These are phyloP conservation scores for Corythornis leucogaster DNA, from an alignment of 2,797 vertebrate genomes.

Conservation along the genomic window DNA sequence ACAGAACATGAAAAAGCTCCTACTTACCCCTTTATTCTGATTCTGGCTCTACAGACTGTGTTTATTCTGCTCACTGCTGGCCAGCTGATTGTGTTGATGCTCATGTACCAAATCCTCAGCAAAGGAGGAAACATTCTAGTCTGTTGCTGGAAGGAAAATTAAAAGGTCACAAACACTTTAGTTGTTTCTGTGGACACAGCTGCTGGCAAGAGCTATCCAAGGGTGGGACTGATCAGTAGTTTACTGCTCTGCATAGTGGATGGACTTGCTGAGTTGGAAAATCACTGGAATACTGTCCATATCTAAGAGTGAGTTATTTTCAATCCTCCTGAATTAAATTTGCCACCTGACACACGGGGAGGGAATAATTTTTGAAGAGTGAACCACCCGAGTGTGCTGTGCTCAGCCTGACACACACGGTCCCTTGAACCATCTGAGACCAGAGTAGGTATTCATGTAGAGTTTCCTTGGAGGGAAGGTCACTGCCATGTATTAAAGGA, in stretches of 20 bases:
- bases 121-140: background rate
- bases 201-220: background rate
- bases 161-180: background rate
- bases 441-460: background rate
- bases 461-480: background rate
- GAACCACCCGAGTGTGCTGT: background rate
- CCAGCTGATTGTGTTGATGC: background rate
- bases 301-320: background rate
- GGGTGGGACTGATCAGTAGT: background rate
- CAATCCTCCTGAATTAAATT: conserved; percentile 7
- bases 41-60: background rate
- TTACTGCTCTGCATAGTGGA: background rate
- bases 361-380: background rate
- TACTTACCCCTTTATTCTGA: background rate
- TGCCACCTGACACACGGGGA: conserved; percentile 11
- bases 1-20: background rate
- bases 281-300: background rate
- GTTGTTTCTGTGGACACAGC: background rate
- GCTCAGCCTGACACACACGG: background rate
- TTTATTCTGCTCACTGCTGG: background rate
- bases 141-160: background rate
- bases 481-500: background rate
- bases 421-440: background rate
- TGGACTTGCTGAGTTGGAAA: background rate
- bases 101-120: background rate